Conservation (phyloP, 2,113 vertebrate species). For the Clarias batrachus region DNA sequence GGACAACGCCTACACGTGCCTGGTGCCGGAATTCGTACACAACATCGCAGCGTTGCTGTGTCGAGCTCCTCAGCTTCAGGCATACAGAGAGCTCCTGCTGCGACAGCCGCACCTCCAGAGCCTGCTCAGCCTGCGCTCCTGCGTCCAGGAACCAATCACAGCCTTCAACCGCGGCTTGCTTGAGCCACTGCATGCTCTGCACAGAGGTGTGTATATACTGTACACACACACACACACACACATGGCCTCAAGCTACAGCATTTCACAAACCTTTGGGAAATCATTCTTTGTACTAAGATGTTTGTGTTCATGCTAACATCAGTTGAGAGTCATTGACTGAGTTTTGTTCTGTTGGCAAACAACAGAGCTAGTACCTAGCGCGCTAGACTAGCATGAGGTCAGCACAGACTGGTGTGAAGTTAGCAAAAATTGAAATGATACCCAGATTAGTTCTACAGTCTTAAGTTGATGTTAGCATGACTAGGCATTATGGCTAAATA, state of each 20-base stretch:
- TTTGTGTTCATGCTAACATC: not conserved
- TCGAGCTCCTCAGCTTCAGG: conserved; percentile 79
- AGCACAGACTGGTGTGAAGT: not conserved
- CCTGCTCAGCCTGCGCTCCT: conserved; percentile 64
- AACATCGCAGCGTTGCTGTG: conserved; percentile 84
- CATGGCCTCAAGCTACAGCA: not conserved
- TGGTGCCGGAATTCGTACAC: conserved; percentile 78
- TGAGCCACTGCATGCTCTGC: conserved; percentile 82
- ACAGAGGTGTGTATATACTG: conserved; percentile 73
- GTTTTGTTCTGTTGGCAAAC: not conserved
- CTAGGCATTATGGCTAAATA: not conserved
- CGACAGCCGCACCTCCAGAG: conserved; percentile 85
- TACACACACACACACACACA: not conserved
- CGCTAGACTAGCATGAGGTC: not conserved
- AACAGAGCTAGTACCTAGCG: not conserved
- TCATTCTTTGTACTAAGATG: too few relatives aligned
- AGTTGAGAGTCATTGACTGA: too few relatives aligned
- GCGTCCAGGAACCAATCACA: conserved; percentile 54
- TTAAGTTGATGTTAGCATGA: not conserved
- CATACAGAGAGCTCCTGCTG: conserved; percentile 82
- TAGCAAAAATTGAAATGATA: not conserved
- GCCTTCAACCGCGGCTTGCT: conserved; percentile 68
- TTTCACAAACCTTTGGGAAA: not conserved
- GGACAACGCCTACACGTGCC: conserved; percentile 78
- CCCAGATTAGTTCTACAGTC: not conserved